These are phyloP conservation scores for Laodelphax striatellus DNA, from an alignment of 1,140 invertebrate genomes.

Conservation along the genomic window DNA sequence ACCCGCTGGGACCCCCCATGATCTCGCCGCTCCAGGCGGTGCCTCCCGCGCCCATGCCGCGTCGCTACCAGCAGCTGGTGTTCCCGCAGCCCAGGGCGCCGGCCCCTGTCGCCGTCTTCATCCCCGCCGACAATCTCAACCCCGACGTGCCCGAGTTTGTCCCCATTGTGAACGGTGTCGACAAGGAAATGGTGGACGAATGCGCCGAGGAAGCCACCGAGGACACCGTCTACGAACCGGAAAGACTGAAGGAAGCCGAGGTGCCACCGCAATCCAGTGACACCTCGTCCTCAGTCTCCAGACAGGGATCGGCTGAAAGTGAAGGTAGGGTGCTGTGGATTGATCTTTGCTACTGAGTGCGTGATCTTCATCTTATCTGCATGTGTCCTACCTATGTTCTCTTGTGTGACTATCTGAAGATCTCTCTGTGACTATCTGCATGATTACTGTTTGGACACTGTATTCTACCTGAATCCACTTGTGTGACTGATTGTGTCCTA, in stretches of 20 bases:
- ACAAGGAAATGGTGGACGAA: slow-evolving; percentile 13
- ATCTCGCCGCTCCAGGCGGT: slow-evolving; percentile 43
- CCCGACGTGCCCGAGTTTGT: slow-evolving; percentile 79
- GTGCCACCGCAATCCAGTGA: background rate
- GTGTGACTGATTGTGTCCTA: too few relatives aligned
- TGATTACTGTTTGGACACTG: too few relatives aligned
- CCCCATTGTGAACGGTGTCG: slow-evolving; percentile 32
- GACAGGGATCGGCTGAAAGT: too few relatives aligned
- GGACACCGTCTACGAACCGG: background rate
- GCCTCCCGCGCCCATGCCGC: slow-evolving; percentile 29
- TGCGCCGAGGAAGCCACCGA: slow-evolving; percentile 13
- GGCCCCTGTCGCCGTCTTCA: slow-evolving; percentile 3
- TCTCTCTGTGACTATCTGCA: too few relatives aligned
- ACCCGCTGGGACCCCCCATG: slow-evolving; percentile 16
- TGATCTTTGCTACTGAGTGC: too few relatives aligned
- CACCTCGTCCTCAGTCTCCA: too few relatives aligned
- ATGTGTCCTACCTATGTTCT: too few relatives aligned
- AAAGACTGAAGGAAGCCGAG: slow-evolving; percentile 11
- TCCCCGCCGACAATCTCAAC: slow-evolving; percentile 50
- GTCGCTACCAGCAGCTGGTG: background rate
- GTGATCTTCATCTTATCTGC: too few relatives aligned
- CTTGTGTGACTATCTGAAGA: too few relatives aligned
- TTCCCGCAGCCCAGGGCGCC: slow-evolving; percentile 14
- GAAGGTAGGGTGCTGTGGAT: too few relatives aligned
- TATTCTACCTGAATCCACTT: too few relatives aligned